A percentile compares a stretch with the other conserved stretches of the same genome.
phyloP scores from a whole-genome alignment of 2,888 invertebrate genomes.

The Biston stratarius region DNA sequence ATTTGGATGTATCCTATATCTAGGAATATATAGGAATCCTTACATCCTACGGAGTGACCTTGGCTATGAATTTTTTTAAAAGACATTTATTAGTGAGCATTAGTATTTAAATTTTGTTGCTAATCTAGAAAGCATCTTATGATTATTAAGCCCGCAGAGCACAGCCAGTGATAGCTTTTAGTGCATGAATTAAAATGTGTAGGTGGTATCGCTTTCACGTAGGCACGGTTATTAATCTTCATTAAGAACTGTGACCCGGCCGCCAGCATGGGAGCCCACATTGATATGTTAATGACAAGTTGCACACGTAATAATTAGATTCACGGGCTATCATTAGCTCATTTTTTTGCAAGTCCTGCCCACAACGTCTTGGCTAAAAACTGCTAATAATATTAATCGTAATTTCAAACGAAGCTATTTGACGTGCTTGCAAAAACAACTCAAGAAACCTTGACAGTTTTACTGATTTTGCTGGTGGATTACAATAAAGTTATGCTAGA shows the following conservation, averaged over 20 bases:
- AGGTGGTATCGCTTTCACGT: constrained; percentile 27
- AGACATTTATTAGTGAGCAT: too few relatives aligned
- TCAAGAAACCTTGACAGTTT: too few relatives aligned
- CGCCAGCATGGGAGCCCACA: constrained; percentile 4
- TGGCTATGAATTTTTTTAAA: too few relatives aligned
- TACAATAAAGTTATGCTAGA: not conserved
- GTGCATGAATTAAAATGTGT: constrained; percentile 8
- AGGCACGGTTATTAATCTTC: constrained; percentile 27
- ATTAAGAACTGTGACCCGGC: constrained; percentile 29
- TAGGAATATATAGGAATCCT: too few relatives aligned
- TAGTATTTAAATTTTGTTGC: too few relatives aligned
- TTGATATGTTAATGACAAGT: constrained; percentile 19
- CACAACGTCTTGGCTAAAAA: not conserved
- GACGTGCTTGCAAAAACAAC: too few relatives aligned
- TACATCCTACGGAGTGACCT: too few relatives aligned
- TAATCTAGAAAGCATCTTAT: too few relatives aligned
- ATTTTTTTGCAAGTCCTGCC: constrained; percentile 6
- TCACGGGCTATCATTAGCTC: constrained; percentile 20
- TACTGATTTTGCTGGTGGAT: too few relatives aligned
- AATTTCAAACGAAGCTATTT: not conserved
- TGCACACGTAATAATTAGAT: not conserved
- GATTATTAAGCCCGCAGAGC: not conserved
- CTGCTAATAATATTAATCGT: not conserved
- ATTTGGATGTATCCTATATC: too few relatives aligned
- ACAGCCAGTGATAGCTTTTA: not conserved